These are phyloP conservation scores for Arctocebus calabarensis DNA, from an alignment of 2,797 vertebrate species.

Conservation along the genomic window DNA sequence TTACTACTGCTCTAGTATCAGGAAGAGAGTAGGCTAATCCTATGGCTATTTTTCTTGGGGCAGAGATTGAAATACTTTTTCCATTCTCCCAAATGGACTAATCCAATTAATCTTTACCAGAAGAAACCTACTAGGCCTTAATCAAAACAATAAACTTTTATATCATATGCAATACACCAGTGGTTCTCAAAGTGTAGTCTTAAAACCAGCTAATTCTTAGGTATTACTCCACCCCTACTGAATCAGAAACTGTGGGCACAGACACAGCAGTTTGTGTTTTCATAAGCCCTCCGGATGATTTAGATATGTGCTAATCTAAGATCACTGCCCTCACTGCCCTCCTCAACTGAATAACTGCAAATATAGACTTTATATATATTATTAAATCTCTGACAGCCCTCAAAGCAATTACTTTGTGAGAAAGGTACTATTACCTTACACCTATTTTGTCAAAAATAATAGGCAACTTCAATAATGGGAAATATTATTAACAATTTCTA, in stretches of 20 bases:
- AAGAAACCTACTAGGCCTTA: neutral
- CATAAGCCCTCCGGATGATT: neutral
- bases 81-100: neutral
- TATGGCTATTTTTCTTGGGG: slow-evolving; percentile 16
- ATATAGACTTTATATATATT: slow-evolving; percentile 32
- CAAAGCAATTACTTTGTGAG: neutral
- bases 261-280: neutral
- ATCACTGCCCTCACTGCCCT: neutral
- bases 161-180: neutral
- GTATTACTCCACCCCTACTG: neutral
- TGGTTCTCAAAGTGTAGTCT: neutral
- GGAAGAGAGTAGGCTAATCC: neutral
- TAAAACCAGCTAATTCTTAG: neutral
- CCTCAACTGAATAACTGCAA: neutral
- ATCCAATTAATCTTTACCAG: neutral
- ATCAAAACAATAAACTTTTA: neutral
- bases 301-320: neutral
- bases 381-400: neutral
- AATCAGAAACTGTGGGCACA: neutral
- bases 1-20: neutral
- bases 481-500: neutral
- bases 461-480: neutral
- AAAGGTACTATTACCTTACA: neutral
- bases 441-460: slow-evolving; percentile 17
- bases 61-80: slow-evolving; percentile 6